Base-by-base conservation (phyloP, 2,888 invertebrate species). In the Perizoma affinitatum region DNA sequence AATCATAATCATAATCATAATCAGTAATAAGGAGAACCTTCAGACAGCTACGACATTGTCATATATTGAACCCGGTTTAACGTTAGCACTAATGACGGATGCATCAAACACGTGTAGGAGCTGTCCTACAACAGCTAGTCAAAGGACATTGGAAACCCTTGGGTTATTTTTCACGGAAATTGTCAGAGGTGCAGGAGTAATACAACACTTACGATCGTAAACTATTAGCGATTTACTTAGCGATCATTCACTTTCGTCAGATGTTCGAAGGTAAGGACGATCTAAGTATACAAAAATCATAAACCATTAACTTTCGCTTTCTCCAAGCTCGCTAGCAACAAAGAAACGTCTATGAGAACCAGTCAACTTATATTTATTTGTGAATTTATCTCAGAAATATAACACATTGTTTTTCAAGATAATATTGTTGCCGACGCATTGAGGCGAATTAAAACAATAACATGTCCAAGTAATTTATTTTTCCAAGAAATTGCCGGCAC, bases 341-440 rank as follows among this genome's bases (percentile, higher is more conserved):
- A 61, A 33, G 68, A 71, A 63, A 60, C 58, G 6, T 66, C 69
- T 5, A 11, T 67, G 40, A 44, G 70, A 11, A 54, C 65, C 6
- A 54, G 69, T 7, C 68, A 68, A 22, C 42, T 69, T 4, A 8
- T 63, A 6, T 71, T 53, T 41, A 71, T 72, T 8, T 66, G 70
- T 40, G 65, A 72, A 34, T 70, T 67, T 53, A 66, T 66, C 1
- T 67, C 61, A 0, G 58, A 69, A 6, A 68, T 70, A n/a, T n/a
- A n/a, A 33, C 52, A 41, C 6, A 42, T 33, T 35, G 34, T 57
- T 43, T 68, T 67, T 7, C n/a, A 47, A 5, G 44, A 60, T 6
- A 70, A 70, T 47, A 41, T 50, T 22, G 65, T 65, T 4, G 67
- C 67, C 0, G 72, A 69, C 53, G 54, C 65, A 11, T 44, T 72